Base-by-base conservation (phyloP, 2,888 invertebrate genomes). In the Lymantria dispar region DNA sequence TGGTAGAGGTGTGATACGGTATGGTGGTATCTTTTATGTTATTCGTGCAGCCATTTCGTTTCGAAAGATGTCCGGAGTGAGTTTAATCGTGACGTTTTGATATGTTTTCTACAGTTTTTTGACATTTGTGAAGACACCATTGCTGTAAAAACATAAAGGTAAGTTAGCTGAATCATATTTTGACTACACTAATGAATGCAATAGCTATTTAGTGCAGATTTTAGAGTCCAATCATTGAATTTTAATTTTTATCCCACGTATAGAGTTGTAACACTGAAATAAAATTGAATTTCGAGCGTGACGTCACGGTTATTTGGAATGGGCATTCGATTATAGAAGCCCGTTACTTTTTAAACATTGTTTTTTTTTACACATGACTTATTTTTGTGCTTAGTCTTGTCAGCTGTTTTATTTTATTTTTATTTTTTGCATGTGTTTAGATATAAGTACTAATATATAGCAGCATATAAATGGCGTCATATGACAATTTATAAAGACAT, bases 31-130 rank as follows among this genome's bases (percentile, higher is more conserved):
- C 83, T 83, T 78, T 76, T 74, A 80, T 80, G 80, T 83, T 84
- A 87, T 85, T 84, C 87, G 83, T 80, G 83, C 84, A 80, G 80
- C 88, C 89, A 88, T 86, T 87, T 80, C 79, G 78, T 75, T 72
- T 72, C 73, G 78, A 84, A 87, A 87, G 77, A 88, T 87, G 88
- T 87, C 87, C 63, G 83, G 74, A 76, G 82, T 72, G 75, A 74
- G 64, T 68, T 78, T 78, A 79, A 76, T 81, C 72, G 82, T 79
- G 82, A 79, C 81, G 82, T 82, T 83, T 77, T 81, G 79, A 82
- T 81, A 75, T 74, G 79, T 79, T 87, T 70, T 78, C 77, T 71
- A 73, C 73, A 74, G 80, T 80, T 80, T 83, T 81, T 81, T 76
- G 77, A 78, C 74, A 78, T 81, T 83, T 77, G 75, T 65, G 70